Evolutionary conservation across 2,888 invertebrate species (phyloP).

Genomic region (Trichacis sp.): DNA sequence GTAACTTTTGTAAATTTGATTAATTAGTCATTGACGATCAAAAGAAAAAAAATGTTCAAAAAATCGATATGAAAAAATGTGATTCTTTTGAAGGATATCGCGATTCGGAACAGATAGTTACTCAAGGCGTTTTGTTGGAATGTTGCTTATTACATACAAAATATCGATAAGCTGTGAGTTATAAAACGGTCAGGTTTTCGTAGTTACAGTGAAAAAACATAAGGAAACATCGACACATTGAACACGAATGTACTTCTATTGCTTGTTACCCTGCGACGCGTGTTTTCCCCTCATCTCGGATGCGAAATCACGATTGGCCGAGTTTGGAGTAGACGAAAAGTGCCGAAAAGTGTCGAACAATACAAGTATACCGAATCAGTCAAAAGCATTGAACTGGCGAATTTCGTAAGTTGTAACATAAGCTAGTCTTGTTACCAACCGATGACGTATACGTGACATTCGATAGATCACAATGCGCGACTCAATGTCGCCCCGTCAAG

Average conservation of each 20-base stretch:
- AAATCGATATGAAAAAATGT: too few species aligned
- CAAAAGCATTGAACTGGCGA: background rate
- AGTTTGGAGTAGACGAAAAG: too few species aligned
- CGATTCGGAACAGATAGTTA: too few species aligned
- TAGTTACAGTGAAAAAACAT: conserved; percentile 35
- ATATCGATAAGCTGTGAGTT: background rate
- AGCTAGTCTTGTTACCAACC: background rate
- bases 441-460: conserved; percentile 13
- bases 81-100: too few species aligned
- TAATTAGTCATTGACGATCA: too few species aligned
- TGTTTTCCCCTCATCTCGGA: conserved; percentile 33
- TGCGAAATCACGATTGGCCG: conserved; percentile 36
- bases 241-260: conserved; percentile 53
- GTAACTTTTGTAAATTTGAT: too few species aligned
- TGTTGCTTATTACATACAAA: too few species aligned
- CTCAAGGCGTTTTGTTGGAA: too few species aligned
- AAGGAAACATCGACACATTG: conserved; percentile 52
- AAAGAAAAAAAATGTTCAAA: too few species aligned
- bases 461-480: conserved; percentile 23
- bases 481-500: conserved; percentile 39
- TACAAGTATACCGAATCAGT: conserved; percentile 1
- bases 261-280: conserved; percentile 49
- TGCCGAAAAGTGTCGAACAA: conserved; percentile 47
- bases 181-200: background rate
- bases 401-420: background rate